Conservation (phyloP, 2,888 invertebrate species). For the Rotaria macrura region DNA sequence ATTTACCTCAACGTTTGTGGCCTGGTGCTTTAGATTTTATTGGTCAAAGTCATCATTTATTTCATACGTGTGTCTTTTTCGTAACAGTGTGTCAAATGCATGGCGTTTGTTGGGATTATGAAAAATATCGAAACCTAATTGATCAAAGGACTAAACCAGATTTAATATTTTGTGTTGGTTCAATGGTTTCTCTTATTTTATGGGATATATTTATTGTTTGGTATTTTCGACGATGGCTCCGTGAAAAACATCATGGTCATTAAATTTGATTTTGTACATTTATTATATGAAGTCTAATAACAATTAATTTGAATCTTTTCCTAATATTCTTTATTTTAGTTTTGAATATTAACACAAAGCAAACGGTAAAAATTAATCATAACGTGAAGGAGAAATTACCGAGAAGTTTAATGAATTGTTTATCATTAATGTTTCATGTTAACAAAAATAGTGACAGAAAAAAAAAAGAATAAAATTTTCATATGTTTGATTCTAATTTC, state of each 20-base stretch:
- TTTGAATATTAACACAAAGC: too few relatives aligned
- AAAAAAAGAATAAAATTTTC: too few relatives aligned
- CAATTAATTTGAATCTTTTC: background rate
- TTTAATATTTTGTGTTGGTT: background rate
- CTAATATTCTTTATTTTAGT: too few relatives aligned
- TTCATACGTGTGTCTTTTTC: conserved; percentile 29
- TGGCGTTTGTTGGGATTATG: conserved; percentile 22
- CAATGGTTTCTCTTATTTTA: background rate
- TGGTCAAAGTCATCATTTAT: conserved; percentile 31
- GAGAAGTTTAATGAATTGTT: too few relatives aligned
- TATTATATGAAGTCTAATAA: background rate
- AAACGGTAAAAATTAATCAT: background rate
- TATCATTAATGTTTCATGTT: too few relatives aligned
- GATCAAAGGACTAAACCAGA: background rate
- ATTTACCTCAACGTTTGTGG: conserved; percentile 31
- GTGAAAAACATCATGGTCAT: background rate
- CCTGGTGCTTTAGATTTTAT: conserved; percentile 29
- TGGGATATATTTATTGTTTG: background rate
- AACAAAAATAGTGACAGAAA: too few relatives aligned
- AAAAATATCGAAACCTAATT: conserved; percentile 11
- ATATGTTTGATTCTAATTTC: too few relatives aligned
- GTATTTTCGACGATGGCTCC: background rate
- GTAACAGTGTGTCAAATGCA: conserved; percentile 28
- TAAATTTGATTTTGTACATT: background rate
- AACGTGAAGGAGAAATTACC: too few relatives aligned